A percentile compares a stretch with the other conserved stretches of the same genome.
phyloP scores from a whole-genome alignment of 2,113 vertebrate genomes.

The Pagrus major region DNA sequence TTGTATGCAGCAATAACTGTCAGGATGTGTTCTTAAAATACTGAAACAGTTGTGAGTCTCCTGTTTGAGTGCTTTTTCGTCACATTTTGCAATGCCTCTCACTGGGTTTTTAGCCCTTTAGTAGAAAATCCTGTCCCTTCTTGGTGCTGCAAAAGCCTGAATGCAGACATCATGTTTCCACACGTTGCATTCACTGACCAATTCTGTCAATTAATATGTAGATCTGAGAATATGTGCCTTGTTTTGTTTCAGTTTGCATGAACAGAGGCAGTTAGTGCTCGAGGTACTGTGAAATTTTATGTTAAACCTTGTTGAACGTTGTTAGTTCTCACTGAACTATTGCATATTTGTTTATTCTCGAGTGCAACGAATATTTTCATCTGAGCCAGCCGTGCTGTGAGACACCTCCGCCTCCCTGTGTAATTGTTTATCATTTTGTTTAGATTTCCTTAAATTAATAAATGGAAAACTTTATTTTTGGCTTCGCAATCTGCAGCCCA shows the following conservation, averaged over 20 bases:
- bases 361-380: background rate
- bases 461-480: conserved; percentile 4
- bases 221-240: conserved; percentile 5
- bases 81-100: conserved; percentile 4
- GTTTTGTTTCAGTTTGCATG: background rate
- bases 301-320: background rate
- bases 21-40: background rate
- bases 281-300: background rate
- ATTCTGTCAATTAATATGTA: background rate
- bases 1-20: background rate
- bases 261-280: background rate
- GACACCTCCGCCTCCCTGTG: background rate
- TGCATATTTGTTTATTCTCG: conserved; percentile 10
- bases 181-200: background rate
- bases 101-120: background rate
- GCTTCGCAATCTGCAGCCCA: background rate
- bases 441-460: conserved; percentile 4
- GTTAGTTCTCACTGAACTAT: background rate
- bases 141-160: background rate
- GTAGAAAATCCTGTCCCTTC: background rate
- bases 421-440: background rate
- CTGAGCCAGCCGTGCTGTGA: background rate
- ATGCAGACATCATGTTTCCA: background rate
- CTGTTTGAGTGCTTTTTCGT: conserved; percentile 8
- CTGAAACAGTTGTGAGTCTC: background rate